Evolutionary conservation across 2,888 invertebrate genomes (phyloP).

Genomic region (Zele albiditarsus): DNA sequence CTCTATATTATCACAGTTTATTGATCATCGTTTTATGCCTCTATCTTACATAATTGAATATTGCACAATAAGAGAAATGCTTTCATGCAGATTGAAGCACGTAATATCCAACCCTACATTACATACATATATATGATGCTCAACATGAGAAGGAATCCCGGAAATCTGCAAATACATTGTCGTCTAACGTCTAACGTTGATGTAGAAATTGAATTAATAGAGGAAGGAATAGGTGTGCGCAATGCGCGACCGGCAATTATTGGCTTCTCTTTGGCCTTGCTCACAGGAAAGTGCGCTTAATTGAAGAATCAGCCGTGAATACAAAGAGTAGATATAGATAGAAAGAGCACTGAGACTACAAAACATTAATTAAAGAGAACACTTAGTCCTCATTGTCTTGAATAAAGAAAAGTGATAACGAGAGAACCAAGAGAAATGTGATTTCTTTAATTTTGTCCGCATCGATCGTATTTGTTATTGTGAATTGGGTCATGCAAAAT

Average conservation of each 20-base stretch:
- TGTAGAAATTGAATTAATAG: slow-evolving; percentile 34
- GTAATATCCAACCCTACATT: background rate
- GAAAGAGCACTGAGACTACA: background rate
- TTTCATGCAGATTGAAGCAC: background rate
- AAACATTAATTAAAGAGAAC: background rate
- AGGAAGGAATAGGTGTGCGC: slow-evolving; percentile 42
- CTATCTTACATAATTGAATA: background rate
- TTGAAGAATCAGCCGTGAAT: slow-evolving; percentile 61
- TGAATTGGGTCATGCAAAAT: too few relatives aligned
- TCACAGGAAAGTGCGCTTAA: slow-evolving; percentile 59
- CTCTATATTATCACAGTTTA: background rate
- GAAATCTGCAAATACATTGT: background rate
- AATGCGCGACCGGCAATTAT: slow-evolving; percentile 54
- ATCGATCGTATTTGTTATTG: too few relatives aligned
- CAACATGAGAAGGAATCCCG: background rate
- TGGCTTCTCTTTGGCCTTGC: slow-evolving; percentile 54
- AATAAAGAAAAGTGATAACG: too few relatives aligned
- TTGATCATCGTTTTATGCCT: background rate
- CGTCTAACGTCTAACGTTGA: slow-evolving; percentile 1
- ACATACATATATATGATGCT: background rate
- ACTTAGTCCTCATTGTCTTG: background rate
- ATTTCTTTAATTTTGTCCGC: too few relatives aligned
- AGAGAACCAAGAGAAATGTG: too few relatives aligned
- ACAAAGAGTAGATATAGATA: slow-evolving; percentile 25
- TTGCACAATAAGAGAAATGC: background rate